phyloP scores from a whole-genome alignment of 2,888 invertebrate species.

The Heliconius erato region DNA sequence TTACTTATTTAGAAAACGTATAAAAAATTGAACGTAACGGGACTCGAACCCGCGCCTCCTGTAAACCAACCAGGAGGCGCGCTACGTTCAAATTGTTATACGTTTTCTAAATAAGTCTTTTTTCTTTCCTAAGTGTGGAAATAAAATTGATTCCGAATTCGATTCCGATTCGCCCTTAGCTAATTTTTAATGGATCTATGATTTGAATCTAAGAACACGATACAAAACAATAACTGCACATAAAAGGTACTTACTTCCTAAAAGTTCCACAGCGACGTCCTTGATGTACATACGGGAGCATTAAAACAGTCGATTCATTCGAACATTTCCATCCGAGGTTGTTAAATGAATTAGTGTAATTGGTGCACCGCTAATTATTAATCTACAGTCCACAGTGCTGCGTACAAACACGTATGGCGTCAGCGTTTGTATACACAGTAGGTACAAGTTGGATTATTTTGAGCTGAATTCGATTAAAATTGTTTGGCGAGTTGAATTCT shows the following conservation, averaged over 20 bases:
- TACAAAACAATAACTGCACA: neutral
- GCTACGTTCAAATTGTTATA: no score
- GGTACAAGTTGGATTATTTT: neutral
- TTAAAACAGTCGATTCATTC: conserved; percentile 34
- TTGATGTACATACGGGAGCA: conserved; percentile 31
- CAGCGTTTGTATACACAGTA: neutral
- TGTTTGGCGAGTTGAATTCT: neutral
- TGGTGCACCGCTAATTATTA: conserved; percentile 49
- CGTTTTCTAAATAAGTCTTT: no score
- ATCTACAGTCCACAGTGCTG: neutral
- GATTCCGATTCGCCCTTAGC: neutral
- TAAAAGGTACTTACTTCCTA: neutral
- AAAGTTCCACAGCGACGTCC: conserved; percentile 7
- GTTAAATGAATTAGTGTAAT: conserved; percentile 51
- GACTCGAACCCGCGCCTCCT: no score
- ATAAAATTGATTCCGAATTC: neutral
- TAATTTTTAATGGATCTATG: no score
- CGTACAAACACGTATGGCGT: conserved; percentile 6
- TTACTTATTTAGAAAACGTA: no score
- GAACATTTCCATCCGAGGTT: conserved; percentile 38
- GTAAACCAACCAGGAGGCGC: no score
- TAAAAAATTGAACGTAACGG: no score
- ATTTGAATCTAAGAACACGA: neutral
- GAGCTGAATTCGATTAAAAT: neutral
- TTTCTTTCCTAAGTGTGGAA: no score